Evolutionary conservation across 2,888 invertebrate species (phyloP).

Genomic region (Cartodere bifasciata): DNA sequence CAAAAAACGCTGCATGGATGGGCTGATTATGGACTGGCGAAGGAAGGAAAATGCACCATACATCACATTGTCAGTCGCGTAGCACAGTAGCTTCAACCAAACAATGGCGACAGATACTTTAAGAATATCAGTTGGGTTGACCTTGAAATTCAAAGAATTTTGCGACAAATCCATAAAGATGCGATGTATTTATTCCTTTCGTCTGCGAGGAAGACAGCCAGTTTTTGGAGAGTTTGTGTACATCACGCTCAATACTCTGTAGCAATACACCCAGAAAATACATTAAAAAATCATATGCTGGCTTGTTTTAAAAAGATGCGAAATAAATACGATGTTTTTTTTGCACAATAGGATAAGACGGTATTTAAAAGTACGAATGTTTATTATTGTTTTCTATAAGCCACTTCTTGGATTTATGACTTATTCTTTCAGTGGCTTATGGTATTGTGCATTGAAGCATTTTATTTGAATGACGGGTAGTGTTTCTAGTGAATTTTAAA

Average conservation of each 20-base stretch:
- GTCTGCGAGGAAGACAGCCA: conserved; percentile 26
- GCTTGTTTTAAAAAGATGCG: too few species aligned
- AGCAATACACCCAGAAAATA: too few species aligned
- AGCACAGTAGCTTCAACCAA: conserved; percentile 16
- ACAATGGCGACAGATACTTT: conserved; percentile 16
- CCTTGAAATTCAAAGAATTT: conserved; percentile 23
- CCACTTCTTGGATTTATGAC: too few species aligned
- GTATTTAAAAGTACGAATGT: too few species aligned
- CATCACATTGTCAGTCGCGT: conserved; percentile 14
- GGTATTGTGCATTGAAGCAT: too few species aligned
- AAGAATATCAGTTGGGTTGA: conserved; percentile 16
- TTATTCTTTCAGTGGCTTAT: too few species aligned
- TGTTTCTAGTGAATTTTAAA: too few species aligned
- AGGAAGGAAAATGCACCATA: conserved; percentile 12
- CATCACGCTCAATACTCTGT: too few species aligned
- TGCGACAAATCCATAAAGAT: conserved; percentile 27
- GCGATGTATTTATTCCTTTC: conserved; percentile 28
- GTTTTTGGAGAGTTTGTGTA: conserved; percentile 21
- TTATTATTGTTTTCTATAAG: too few species aligned
- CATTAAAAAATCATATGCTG: too few species aligned
- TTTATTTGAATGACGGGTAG: conserved; percentile 23
- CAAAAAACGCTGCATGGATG: conserved; percentile 1
- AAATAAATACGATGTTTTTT: too few species aligned
- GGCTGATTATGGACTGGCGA: conserved; percentile 11
- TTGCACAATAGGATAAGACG: too few species aligned